Percentiles rank a stretch among this genome's conserved stretches.
Evolutionary conservation across 2,113 vertebrate species (phyloP).

Genomic region (Gavia stellata): DNA sequence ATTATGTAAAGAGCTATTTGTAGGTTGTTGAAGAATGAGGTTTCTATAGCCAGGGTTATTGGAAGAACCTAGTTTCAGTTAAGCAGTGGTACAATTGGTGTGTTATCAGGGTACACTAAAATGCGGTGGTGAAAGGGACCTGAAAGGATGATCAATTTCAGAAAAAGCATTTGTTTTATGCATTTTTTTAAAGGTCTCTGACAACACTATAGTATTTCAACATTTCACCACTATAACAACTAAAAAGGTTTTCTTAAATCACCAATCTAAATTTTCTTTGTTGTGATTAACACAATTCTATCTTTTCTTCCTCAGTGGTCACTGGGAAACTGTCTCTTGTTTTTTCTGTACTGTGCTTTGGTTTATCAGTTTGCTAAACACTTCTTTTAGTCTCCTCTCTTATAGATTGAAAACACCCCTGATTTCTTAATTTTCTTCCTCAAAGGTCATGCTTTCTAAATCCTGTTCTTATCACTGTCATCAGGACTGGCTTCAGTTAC

Average conservation of each 20-base stretch:
- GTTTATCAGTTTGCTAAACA: not conserved
- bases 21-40: not conserved
- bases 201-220: not conserved
- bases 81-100: not conserved
- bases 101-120: not conserved
- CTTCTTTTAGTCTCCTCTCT: not conserved
- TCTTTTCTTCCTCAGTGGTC: not conserved
- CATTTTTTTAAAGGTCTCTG: not conserved
- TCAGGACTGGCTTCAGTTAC: not conserved
- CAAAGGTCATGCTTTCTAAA: not conserved
- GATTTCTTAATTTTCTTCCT: not conserved
- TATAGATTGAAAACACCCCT: not conserved
- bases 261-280: not conserved
- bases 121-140: not conserved
- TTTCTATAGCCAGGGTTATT: not conserved
- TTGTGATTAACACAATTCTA: not conserved
- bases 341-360: not conserved
- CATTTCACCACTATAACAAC: not conserved
- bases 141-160: not conserved
- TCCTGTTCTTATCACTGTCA: not conserved
- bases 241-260: not conserved
- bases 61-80: not conserved
- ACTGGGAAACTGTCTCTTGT: not conserved
- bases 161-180: not conserved
- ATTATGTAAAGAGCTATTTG: not conserved